Base-by-base conservation (phyloP, 2,113 vertebrate species). In the Podocnemis expansa region DNA sequence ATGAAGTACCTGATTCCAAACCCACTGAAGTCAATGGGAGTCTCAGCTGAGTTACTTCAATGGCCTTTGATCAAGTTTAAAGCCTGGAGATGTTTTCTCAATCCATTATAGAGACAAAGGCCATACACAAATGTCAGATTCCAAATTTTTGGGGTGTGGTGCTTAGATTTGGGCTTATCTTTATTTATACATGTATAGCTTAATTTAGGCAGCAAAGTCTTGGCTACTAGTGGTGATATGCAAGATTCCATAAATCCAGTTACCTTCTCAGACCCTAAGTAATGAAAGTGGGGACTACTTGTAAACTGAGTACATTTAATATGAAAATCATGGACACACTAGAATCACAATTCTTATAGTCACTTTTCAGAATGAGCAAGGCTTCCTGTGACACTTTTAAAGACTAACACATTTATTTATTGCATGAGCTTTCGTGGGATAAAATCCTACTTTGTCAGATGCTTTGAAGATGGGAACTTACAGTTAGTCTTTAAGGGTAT, bases 301-400 rank as follows among this genome's bases (percentile, higher is more conserved):
- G 31, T n/a, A 67, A 67, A 81, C 2, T 29, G 34, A 78, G 6
- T 8, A 19, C 9, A 67, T 78, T 34, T 78, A n/a, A 87, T 70
- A 58, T 67, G 80, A 34, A 3, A 89, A 47, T 45, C 79, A 75
- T 45, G 19, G 21, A 27, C 24, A 92, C 67, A 88, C 22, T 22
- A 83, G n/a, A n/a, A 56, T 49, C n/a, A 3, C 49, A 0, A 0
- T 55, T 78, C 67, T 52, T 22, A 41, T 38, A 75, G 29, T 67
- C 63, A 31, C 29, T 43, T 11, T 89, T 90, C 56, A 92, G 45
- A 91, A 38, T 24, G 90, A n/a, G n/a, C n/a, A n/a, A n/a, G n/a
- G n/a, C n/a, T n/a, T n/a, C n/a, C n/a, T n/a, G n/a, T n/a, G n/a
- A n/a, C n/a, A n/a, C n/a, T n/a, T n/a, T n/a, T n/a, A n/a, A n/a